Evolutionary conservation across 1,140 invertebrate species (phyloP), one percentile per base, ranked within the genome.

Genomic region (Drosophila nikananu): DNA sequence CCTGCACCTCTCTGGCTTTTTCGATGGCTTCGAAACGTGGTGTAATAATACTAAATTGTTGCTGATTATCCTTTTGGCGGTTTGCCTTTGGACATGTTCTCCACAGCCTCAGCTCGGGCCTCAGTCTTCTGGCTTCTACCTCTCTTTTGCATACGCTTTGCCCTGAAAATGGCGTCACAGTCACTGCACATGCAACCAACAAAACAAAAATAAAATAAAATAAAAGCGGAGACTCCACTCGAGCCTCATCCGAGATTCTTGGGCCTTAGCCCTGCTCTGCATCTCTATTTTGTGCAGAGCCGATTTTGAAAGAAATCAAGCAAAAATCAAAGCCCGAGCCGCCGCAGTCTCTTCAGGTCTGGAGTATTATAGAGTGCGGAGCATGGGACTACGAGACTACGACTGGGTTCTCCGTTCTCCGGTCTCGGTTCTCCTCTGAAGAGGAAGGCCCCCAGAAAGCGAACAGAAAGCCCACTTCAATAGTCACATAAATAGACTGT

Each of bases 31-130:
- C 81, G 90, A 92, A 73, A 92, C 91, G 91, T 92, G 89, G 91
- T 92, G 91, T 92, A 92, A 92, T 92, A 91, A 92, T 91, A 92
- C 83, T 92, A 92, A 92, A 92, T 92, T 92, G 91, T 92, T 91
- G 91, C 91, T 92, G 91, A 92, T 92, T 92, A 92, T 92, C 91
- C 91, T 91, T 92, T 92, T 92, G 90, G 91, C 91, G 91, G 91
- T 92, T 91, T 76, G 73, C 86, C 86, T 91, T 91, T 91, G 73
- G 87, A 86, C 82, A 91, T 80, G 70, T 86, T 78, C 77, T 64
- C 44, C 61, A 25, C 54, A 57, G 54, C 15, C 54, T 55, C 32
- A 37, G 32, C 51, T n/a, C 7, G 5, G 12, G 49, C 27, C 32
- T 55, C 35, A 44, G 57, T 58, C 75, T 79, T 71, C 72, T 65